phyloP scores from a whole-genome alignment of 2,797 vertebrate genomes.

The Enteromius viviparus region DNA sequence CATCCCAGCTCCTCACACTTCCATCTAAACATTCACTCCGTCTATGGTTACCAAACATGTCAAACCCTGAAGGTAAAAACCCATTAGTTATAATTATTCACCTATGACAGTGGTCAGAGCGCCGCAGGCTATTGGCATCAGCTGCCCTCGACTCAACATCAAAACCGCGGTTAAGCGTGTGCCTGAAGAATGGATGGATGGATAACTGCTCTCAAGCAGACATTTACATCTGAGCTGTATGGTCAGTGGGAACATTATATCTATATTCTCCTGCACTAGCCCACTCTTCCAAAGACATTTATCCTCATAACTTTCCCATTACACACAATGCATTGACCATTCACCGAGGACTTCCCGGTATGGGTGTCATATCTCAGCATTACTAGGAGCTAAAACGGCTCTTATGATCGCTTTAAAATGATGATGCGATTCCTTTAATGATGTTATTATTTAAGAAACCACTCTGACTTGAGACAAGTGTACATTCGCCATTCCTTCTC shows the following conservation, averaged over 20 bases:
- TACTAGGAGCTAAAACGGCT: slow-evolving; percentile 49
- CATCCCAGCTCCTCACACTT: not conserved
- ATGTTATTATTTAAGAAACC: slow-evolving; percentile 55
- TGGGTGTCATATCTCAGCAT: slow-evolving; percentile 54
- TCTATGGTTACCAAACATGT: not conserved
- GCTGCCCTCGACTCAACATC: slow-evolving; percentile 46
- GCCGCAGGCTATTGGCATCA: slow-evolving; percentile 32
- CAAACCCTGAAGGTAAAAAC: slow-evolving; percentile 14
- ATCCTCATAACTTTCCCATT: slow-evolving; percentile 64
- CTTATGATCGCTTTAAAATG: slow-evolving; percentile 53
- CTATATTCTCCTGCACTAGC: slow-evolving; percentile 56
- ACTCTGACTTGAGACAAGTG: slow-evolving; percentile 44
- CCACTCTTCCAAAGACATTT: slow-evolving; percentile 57
- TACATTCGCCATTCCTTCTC: slow-evolving; percentile 39
- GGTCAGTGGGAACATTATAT: slow-evolving; percentile 61
- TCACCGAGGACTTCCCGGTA: slow-evolving; percentile 53
- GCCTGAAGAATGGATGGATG: slow-evolving; percentile 46
- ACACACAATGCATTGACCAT: slow-evolving; percentile 55
- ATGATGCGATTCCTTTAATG: slow-evolving; percentile 61
- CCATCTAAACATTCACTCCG: not conserved
- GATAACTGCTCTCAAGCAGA: slow-evolving; percentile 56
- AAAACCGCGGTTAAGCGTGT: slow-evolving; percentile 10
- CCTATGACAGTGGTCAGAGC: slow-evolving; percentile 13
- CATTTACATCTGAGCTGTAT: slow-evolving; percentile 60
- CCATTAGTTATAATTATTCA: slow-evolving; percentile 41